These are phyloP conservation scores for Allobates femoralis DNA, from an alignment of 2,797 vertebrate species.

Conservation along the genomic window DNA sequence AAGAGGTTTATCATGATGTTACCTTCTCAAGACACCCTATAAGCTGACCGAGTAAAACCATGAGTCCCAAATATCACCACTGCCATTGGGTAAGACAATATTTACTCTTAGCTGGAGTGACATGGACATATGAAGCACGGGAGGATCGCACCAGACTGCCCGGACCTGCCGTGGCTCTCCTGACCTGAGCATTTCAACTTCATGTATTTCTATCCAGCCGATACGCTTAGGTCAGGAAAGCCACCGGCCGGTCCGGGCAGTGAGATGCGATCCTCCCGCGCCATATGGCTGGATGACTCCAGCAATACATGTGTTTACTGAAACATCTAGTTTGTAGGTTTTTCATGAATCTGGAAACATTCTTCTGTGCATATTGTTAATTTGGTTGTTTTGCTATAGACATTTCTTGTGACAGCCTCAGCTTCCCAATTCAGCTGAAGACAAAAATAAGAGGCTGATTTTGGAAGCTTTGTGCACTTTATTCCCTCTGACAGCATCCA, in stretches of 20 bases:
- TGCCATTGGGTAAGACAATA: neutral
- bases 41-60: neutral
- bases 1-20: too few species aligned
- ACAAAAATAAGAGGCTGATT: constrained; percentile 80
- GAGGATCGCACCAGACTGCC: too few species aligned
- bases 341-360: constrained; percentile 16
- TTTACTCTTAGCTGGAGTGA: too few species aligned
- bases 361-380: constrained; percentile 50
- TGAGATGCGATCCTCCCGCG: too few species aligned
- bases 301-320: constrained; percentile 36
- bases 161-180: too few species aligned
- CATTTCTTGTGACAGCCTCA: constrained; percentile 70
- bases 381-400: constrained; percentile 65
- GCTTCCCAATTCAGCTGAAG: constrained; percentile 73
- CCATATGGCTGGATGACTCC: too few species aligned
- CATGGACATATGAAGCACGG: too few species aligned
- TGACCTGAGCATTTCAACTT: too few species aligned
- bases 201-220: too few species aligned
- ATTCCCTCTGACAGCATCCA: constrained; percentile 79
- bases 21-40: neutral
- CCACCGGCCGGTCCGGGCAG: too few species aligned
- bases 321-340: neutral
- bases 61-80: neutral
- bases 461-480: constrained; percentile 77
- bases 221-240: too few species aligned